Conservation (phyloP, 2,113 vertebrate genomes). For the Lamprotornis superbus region DNA sequence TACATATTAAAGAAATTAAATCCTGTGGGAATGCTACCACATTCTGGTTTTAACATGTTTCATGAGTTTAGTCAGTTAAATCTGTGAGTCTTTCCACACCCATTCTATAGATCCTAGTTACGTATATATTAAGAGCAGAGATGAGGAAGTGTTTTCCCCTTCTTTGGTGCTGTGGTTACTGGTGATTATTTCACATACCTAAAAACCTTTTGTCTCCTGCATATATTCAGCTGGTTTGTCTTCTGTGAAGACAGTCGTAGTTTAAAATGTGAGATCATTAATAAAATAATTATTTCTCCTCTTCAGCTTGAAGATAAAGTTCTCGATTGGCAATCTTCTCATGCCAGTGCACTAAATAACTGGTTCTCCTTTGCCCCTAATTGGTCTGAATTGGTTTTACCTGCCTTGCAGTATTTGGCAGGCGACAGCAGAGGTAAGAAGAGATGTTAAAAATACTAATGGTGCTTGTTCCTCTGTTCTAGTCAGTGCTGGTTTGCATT, state of each 20-base stretch:
- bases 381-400: constrained; percentile 92
- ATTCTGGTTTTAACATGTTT: background rate
- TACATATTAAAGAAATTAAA: background rate
- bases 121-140: background rate
- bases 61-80: background rate
- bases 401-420: constrained; percentile 90
- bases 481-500: background rate
- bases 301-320: constrained; percentile 92
- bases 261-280: background rate
- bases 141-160: background rate
- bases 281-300: background rate
- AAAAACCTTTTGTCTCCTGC: background rate
- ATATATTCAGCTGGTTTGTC: background rate
- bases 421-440: constrained; percentile 88
- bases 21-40: background rate
- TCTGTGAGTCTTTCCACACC: background rate
- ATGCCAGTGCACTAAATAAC: constrained; percentile 88
- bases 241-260: background rate
- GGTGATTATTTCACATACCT: background rate
- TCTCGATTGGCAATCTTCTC: constrained; percentile 89
- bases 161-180: background rate
- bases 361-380: constrained; percentile 92
- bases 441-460: background rate
- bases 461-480: background rate
- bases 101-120: background rate